A percentile compares a stretch with the other conserved stretches of the same genome.
phyloP scores from a whole-genome alignment of 2,888 invertebrate species.

The Nematopogon swammerdamellus region DNA sequence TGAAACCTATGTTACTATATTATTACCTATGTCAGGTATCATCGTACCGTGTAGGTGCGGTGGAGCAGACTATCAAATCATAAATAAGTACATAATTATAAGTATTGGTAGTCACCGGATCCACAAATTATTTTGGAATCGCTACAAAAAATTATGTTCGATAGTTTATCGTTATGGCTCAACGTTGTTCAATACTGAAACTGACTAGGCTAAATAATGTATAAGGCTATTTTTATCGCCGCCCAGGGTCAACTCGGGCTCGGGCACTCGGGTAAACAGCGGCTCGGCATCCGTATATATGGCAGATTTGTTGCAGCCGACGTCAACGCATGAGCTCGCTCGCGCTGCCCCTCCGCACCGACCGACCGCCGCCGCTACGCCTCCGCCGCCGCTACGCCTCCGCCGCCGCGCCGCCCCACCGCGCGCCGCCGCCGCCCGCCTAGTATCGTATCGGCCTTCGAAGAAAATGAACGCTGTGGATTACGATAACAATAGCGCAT shows the following conservation, averaged over 20 bases:
- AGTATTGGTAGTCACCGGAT: too few species aligned
- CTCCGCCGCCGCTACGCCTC: neutral
- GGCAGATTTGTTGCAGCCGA: constrained; percentile 7
- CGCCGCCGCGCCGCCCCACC: neutral
- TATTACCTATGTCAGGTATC: too few species aligned
- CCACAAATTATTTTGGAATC: too few species aligned
- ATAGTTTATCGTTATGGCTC: neutral
- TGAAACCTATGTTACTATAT: too few species aligned
- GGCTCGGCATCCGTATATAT: constrained; percentile 11
- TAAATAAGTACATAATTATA: too few species aligned
- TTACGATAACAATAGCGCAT: neutral
- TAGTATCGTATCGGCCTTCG: neutral
- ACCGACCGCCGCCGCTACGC: neutral
- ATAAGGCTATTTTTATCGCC: constrained; percentile 23
- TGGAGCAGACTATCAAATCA: too few species aligned
- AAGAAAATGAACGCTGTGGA: neutral
- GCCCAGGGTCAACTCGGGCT: constrained; percentile 21
- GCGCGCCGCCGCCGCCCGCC: neutral
- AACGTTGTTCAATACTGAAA: constrained; percentile 11
- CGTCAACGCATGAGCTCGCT: neutral
- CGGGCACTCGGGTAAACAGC: constrained; percentile 21
- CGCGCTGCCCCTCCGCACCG: too few species aligned
- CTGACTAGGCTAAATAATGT: constrained; percentile 20
- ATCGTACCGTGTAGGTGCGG: too few species aligned
- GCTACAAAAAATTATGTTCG: too few species aligned